phyloP scores from a whole-genome alignment of 2,113 vertebrate genomes.

The Heterocephalus glaber region DNA sequence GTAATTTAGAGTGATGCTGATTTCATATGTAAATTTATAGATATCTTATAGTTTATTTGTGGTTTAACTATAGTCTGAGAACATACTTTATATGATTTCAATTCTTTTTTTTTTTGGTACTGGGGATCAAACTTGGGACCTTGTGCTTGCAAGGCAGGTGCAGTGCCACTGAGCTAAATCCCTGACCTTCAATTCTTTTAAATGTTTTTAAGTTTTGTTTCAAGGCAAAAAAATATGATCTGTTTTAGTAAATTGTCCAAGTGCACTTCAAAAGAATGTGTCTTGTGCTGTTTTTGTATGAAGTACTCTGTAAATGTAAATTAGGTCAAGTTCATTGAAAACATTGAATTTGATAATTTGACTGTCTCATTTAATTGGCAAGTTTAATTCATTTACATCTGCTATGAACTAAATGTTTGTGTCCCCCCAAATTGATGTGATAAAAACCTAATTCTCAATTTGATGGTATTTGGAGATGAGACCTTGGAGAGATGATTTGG shows the following conservation, averaged over 20 bases:
- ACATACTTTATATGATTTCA: background rate
- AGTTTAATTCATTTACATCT: background rate
- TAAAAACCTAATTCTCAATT: background rate
- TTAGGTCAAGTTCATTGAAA: background rate
- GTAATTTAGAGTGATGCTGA: background rate
- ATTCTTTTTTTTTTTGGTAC: no score
- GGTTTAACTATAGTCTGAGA: background rate
- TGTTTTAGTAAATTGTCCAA: background rate
- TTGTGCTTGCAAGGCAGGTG: no score
- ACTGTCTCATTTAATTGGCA: background rate
- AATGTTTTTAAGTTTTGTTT: background rate
- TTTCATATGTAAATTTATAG: background rate
- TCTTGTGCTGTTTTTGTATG: background rate
- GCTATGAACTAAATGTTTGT: background rate
- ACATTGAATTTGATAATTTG: background rate
- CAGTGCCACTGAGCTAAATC: no score
- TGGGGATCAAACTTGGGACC: no score
- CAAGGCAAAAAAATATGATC: background rate
- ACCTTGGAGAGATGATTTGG: background rate
- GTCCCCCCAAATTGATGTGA: background rate
- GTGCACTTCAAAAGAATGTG: background rate
- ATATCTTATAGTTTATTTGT: background rate
- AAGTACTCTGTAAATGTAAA: background rate
- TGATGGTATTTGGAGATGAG: background rate
- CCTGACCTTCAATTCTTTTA: background rate